phyloP scores from a whole-genome alignment of 2,113 vertebrate genomes.

The Carassius gibelio region DNA sequence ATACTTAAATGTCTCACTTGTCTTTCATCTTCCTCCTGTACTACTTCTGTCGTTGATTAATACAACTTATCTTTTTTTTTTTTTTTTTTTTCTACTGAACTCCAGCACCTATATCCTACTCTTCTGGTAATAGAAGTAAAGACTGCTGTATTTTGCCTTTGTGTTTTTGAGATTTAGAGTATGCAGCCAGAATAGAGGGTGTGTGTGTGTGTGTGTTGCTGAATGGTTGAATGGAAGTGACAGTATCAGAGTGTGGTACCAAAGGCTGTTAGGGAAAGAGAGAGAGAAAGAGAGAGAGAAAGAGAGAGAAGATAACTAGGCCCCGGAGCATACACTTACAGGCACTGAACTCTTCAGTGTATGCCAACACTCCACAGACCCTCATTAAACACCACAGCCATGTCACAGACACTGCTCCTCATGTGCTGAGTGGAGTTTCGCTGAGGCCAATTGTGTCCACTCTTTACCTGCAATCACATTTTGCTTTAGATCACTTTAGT shows the following conservation, averaged over 20 bases:
- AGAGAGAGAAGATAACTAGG: constrained; percentile 10
- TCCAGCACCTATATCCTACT: neutral
- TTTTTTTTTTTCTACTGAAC: neutral
- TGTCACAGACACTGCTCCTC: neutral
- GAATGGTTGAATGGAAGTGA: constrained; percentile 29
- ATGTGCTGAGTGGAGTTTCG: constrained; percentile 11
- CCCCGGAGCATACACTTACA: constrained; percentile 4
- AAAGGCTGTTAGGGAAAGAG: constrained; percentile 48
- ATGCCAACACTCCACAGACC: constrained; percentile 26
- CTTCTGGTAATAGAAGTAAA: neutral
- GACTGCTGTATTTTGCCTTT: constrained; percentile 3
- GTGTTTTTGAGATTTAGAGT: constrained; percentile 6
- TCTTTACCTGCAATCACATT: constrained; percentile 14
- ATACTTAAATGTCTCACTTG: neutral
- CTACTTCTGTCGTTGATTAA: neutral
- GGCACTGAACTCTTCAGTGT: neutral
- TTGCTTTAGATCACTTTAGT: constrained; percentile 1
- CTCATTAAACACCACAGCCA: constrained; percentile 30
- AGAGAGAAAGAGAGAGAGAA: constrained; percentile 20
- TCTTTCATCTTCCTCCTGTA: neutral
- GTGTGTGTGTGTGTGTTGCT: constrained; percentile 14
- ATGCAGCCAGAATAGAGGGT: constrained; percentile 22
- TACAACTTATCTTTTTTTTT: neutral
- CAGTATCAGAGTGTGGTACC: constrained; percentile 26
- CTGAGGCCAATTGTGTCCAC: neutral